Evolutionary conservation across 2,888 invertebrate genomes (phyloP).

Genomic region (Shargacucullia verbasci): DNA sequence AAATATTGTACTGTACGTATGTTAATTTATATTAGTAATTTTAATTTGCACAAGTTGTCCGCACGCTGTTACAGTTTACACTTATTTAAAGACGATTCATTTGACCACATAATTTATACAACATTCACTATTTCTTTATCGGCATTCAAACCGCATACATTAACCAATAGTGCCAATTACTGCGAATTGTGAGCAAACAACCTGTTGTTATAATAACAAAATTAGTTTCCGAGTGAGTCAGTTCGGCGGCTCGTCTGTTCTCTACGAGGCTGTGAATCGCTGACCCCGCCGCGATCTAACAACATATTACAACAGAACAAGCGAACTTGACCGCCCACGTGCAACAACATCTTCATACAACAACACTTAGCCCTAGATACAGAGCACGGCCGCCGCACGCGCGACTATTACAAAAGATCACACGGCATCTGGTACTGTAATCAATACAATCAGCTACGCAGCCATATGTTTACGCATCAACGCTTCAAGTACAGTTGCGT

Average conservation of each 20-base stretch:
- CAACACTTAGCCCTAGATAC: constrained; percentile 59
- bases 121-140: constrained; percentile 60
- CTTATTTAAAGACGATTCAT: constrained; percentile 55
- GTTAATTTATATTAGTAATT: constrained; percentile 11
- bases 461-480: constrained; percentile 47
- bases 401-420: constrained; percentile 16
- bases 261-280: constrained; percentile 70
- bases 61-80: constrained; percentile 53
- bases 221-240: constrained; percentile 77
- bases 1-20: constrained; percentile 2
- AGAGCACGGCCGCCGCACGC: constrained; percentile 44
- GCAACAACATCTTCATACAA: constrained; percentile 65
- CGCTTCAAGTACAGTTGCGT: constrained; percentile 43
- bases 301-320: constrained; percentile 72
- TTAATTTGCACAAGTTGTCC: constrained; percentile 43
- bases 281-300: constrained; percentile 76
- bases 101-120: constrained; percentile 59
- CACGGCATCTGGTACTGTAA: constrained; percentile 60
- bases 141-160: constrained; percentile 70
- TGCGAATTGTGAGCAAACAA: constrained; percentile 77
- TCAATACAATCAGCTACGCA: constrained; percentile 52
- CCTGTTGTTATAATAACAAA: constrained; percentile 72
- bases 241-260: constrained; percentile 70
- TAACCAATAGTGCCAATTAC: constrained; percentile 69
- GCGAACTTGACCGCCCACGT: constrained; percentile 85